Percentiles rank a stretch among this genome's conserved stretches.
Conservation (phyloP, 23 tunicate species). For the Clavelina lepadiformis region DNA sequence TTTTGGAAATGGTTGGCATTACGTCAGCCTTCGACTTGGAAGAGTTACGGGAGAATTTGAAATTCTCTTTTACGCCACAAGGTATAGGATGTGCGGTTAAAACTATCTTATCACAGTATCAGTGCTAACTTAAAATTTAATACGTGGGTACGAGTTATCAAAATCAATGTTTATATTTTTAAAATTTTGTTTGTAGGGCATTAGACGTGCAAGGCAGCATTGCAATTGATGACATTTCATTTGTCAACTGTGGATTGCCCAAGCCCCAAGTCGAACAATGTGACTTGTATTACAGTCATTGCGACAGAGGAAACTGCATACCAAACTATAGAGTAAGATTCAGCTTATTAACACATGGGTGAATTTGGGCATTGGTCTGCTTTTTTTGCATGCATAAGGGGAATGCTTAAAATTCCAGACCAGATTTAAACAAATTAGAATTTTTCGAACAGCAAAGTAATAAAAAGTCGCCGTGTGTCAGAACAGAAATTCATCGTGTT, state of each 20-base stretch:
- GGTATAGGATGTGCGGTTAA: no score
- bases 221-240: constrained; percentile 72
- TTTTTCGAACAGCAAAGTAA: no score
- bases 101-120: neutral
- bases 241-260: constrained; percentile 65
- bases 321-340: constrained; percentile 35
- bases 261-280: constrained; percentile 16
- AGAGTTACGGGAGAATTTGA: constrained; percentile 68
- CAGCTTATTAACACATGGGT: no score
- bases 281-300: constrained; percentile 34
- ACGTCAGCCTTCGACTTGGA: constrained; percentile 35
- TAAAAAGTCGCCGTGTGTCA: no score
- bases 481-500: no score
- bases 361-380: no score
- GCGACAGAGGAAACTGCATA: constrained; percentile 79
- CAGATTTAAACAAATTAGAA: no score
- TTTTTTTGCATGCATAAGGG: no score
- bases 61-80: constrained; percentile 64
- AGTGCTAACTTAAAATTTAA: neutral
- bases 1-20: constrained; percentile 70
- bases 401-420: no score
- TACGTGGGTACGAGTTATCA: neutral
- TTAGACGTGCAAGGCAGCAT: constrained; percentile 73
- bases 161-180: neutral
- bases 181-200: constrained; percentile 17